Evolutionary conservation across 1,140 invertebrate genomes (phyloP).

Genomic region (Aphis gossypii): DNA sequence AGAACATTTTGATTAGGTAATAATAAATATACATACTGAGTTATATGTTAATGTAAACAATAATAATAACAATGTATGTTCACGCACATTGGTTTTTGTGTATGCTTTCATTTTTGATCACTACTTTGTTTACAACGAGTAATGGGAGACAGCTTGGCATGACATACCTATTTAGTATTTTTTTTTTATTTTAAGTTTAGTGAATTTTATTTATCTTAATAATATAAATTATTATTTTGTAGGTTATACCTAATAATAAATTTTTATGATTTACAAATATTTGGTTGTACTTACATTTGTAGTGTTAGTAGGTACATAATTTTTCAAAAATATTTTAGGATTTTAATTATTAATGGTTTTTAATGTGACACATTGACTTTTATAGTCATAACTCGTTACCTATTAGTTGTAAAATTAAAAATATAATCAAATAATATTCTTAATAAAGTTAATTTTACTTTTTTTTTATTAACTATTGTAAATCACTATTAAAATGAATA

Average conservation of each 20-base stretch:
- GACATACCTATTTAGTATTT: not conserved
- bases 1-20: not conserved
- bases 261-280: not conserved
- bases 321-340: not conserved
- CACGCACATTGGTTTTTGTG: not conserved
- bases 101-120: not conserved
- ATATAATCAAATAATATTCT: not conserved
- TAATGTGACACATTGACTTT: not conserved
- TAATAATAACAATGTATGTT: not conserved
- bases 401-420: not conserved
- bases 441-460: not conserved
- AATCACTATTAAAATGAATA: not conserved
- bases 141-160: not conserved
- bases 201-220: not conserved
- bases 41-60: slow-evolving; percentile 11
- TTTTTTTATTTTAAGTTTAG: not conserved
- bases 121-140: not conserved
- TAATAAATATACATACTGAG: not conserved
- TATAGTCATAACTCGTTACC: not conserved
- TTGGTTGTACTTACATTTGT: not conserved
- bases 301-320: not conserved
- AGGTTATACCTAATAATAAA: no score
- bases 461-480: not conserved
- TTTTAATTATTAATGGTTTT: not conserved
- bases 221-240: not conserved